phyloP scores from a whole-genome alignment of 1,140 invertebrate species.

The Atta colombica region DNA sequence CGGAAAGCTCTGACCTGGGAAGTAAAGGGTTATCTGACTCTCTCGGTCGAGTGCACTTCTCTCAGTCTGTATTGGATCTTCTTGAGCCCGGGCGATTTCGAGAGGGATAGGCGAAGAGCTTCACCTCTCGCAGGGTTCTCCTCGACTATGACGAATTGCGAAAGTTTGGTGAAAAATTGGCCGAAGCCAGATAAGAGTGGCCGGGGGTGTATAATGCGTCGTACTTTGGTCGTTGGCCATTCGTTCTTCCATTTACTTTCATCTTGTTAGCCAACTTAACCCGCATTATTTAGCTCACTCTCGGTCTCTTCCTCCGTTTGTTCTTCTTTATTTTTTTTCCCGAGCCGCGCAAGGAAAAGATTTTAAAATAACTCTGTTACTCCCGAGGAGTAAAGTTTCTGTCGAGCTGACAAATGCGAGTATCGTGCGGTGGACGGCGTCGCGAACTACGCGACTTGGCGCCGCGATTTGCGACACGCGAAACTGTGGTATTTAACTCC shows the following conservation, averaged over 20 bases:
- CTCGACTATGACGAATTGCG: conserved; percentile 77
- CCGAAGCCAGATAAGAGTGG: conserved; percentile 60
- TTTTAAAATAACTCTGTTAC: conserved; percentile 56
- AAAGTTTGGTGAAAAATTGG: conserved; percentile 80
- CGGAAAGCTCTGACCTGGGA: conserved; percentile 71
- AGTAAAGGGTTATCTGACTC: conserved; percentile 80
- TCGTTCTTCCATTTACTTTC: conserved; percentile 54
- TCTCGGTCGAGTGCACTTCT: conserved; percentile 78
- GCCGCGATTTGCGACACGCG: conserved; percentile 53
- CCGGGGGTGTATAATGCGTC: conserved; percentile 63
- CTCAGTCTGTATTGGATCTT: conserved; percentile 71
- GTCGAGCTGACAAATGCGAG: conserved; percentile 53
- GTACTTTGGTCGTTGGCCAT: conserved; percentile 54
- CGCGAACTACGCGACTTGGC: conserved; percentile 45
- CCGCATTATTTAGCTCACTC: conserved; percentile 50
- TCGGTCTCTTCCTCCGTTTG: not conserved
- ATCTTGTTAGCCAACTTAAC: conserved; percentile 52
- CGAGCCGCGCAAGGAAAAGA: conserved; percentile 12
- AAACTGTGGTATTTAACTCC: conserved; percentile 60
- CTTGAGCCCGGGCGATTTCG: conserved; percentile 6
- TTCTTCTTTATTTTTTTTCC: not conserved
- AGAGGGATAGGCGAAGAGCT: conserved; percentile 25
- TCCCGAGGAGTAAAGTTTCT: conserved; percentile 8
- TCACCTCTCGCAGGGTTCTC: not conserved
- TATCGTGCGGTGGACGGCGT: conserved; percentile 53